phyloP scores from a whole-genome alignment of 2,113 vertebrate species.

The Tor tambroides region DNA sequence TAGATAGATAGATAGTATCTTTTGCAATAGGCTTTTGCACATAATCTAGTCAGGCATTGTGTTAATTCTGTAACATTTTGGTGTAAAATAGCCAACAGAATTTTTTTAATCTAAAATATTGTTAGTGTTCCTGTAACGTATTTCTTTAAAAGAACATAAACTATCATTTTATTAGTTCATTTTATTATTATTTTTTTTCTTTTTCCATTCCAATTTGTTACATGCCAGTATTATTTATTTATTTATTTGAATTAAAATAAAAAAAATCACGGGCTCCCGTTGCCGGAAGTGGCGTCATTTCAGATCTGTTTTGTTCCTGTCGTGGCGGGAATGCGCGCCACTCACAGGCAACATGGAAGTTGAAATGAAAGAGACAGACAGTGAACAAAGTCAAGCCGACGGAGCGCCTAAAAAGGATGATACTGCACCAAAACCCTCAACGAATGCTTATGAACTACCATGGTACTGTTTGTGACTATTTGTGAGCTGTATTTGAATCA shows the following conservation, averaged over 20 bases:
- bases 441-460: constrained; percentile 70
- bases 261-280: not conserved
- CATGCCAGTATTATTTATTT: too few relatives aligned
- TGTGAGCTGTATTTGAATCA: not conserved
- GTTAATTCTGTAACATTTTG: too few relatives aligned
- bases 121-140: too few relatives aligned
- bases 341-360: constrained; percentile 60
- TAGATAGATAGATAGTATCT: too few relatives aligned
- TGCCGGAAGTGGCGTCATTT: constrained; percentile 27
- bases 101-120: too few relatives aligned
- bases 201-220: too few relatives aligned
- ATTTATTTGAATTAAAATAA: too few relatives aligned
- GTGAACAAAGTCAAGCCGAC: constrained; percentile 43
- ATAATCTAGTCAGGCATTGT: too few relatives aligned
- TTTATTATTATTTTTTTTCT: not conserved
- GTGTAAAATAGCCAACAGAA: too few relatives aligned
- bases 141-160: too few relatives aligned
- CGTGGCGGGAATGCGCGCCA: constrained; percentile 40
- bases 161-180: not conserved
- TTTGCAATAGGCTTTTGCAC: too few relatives aligned
- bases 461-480: constrained; percentile 51
- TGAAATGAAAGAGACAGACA: constrained; percentile 57
- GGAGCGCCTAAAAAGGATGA: constrained; percentile 51
- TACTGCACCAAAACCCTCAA: constrained; percentile 24
- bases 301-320: not conserved